These are phyloP conservation scores for Sarcophaga caerulescens DNA, from an alignment of 2,888 invertebrate species.

Conservation along the genomic window DNA sequence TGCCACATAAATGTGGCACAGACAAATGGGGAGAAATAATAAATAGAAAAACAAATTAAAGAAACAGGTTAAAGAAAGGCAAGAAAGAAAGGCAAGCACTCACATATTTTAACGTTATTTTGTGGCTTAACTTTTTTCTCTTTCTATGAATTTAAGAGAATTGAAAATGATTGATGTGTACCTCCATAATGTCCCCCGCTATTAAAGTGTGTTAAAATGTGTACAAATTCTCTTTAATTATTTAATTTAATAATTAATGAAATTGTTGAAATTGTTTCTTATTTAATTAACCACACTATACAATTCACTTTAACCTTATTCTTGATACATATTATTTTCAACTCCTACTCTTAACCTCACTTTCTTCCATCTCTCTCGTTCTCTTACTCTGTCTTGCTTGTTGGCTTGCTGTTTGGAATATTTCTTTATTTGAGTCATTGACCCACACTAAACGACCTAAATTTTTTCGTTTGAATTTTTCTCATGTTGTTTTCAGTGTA, in stretches of 20 bases:
- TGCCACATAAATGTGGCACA: background rate
- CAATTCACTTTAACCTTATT: constrained; percentile 43
- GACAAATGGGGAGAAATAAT: background rate
- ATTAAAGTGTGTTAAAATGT: background rate
- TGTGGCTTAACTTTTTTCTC: background rate
- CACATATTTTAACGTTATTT: too few relatives aligned
- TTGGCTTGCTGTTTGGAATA: background rate
- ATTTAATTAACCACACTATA: constrained; percentile 45
- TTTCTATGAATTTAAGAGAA: background rate
- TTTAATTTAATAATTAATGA: constrained; percentile 20
- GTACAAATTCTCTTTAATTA: background rate
- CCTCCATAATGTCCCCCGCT: too few relatives aligned
- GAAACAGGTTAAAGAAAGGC: background rate
- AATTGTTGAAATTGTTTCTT: background rate
- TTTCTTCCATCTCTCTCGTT: background rate
- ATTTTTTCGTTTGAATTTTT: background rate
- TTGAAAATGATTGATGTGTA: background rate
- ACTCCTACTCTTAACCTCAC: constrained; percentile 9
- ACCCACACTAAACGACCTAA: constrained; percentile 66
- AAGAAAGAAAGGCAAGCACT: background rate
- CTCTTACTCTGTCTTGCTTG: background rate
- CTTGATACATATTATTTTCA: background rate
- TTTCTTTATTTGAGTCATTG: constrained; percentile 58
- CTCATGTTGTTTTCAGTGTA: constrained; percentile 5
- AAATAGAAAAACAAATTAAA: background rate